Percentiles rank a stretch among this genome's conserved stretches.
Evolutionary conservation across 1,140 invertebrate species (phyloP).

Genomic region (Gonioctena quinquepunctata): DNA sequence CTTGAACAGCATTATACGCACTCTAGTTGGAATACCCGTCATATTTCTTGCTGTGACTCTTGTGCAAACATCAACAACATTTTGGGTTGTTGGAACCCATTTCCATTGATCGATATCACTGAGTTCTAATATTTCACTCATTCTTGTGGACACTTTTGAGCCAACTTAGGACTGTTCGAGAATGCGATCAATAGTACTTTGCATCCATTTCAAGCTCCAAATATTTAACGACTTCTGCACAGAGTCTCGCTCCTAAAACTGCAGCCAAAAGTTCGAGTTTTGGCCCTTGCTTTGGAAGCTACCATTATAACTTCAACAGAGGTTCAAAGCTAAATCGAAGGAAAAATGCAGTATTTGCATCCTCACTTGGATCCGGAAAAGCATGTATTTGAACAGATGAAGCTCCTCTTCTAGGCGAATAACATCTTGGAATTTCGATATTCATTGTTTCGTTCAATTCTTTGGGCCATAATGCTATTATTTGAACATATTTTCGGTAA

Average conservation of each 20-base stretch:
- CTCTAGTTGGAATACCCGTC: too few species aligned
- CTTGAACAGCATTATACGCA: too few species aligned
- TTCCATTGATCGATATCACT: background rate
- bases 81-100: background rate
- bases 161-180: too few species aligned
- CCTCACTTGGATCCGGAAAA: background rate
- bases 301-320: background rate
- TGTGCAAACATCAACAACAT: background rate
- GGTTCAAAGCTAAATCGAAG: background rate
- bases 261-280: too few species aligned
- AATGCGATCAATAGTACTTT: too few species aligned
- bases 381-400: too few species aligned
- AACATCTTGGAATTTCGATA: too few species aligned
- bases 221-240: too few species aligned
- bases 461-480: background rate
- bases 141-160: too few species aligned
- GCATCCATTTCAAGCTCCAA: background rate
- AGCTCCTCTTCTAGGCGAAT: too few species aligned
- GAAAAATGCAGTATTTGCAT: background rate
- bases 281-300: background rate
- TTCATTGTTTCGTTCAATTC: too few species aligned
- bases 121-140: background rate
- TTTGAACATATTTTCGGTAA: background rate
- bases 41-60: background rate
- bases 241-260: too few species aligned